phyloP scores from a whole-genome alignment of 2,113 vertebrate species.

The Sylvietta virens region DNA sequence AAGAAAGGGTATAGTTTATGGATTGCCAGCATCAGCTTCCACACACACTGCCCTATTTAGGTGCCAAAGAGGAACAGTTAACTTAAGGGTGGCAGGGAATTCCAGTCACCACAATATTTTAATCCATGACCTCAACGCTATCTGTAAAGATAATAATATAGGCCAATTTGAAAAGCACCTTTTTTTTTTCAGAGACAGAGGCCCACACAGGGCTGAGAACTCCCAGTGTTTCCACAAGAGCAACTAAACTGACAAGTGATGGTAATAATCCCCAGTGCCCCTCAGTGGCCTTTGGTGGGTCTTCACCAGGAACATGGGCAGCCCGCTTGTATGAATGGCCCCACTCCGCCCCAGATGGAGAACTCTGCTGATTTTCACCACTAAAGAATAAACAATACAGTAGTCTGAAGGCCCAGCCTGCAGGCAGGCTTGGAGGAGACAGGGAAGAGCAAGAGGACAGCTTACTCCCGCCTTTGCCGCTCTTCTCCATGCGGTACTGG shows the following conservation, averaged over 20 bases:
- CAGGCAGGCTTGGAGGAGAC: neutral
- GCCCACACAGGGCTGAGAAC: neutral
- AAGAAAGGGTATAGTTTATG: neutral
- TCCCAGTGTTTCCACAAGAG: neutral
- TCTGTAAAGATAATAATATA: neutral
- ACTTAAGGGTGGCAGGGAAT: neutral
- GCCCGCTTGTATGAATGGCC: neutral
- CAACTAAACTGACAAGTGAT: neutral
- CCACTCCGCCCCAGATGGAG: neutral
- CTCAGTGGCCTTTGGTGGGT: neutral
- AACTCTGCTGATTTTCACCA: neutral
- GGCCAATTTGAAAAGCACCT: neutral
- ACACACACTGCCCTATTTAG: neutral
- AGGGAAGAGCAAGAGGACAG: neutral
- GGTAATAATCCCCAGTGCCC: neutral
- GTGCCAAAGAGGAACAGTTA: neutral
- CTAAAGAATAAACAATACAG: neutral
- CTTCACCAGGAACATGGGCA: neutral
- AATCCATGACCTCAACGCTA: neutral
- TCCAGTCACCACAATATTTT: neutral
- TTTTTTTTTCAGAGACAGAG: neutral
- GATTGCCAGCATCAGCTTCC: neutral
- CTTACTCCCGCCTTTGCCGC: constrained; percentile 94
- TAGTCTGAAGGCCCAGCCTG: neutral
- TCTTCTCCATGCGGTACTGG: constrained; percentile 98